phyloP scores from a whole-genome alignment of 2,797 vertebrate species.

The Siniperca scherzeri region DNA sequence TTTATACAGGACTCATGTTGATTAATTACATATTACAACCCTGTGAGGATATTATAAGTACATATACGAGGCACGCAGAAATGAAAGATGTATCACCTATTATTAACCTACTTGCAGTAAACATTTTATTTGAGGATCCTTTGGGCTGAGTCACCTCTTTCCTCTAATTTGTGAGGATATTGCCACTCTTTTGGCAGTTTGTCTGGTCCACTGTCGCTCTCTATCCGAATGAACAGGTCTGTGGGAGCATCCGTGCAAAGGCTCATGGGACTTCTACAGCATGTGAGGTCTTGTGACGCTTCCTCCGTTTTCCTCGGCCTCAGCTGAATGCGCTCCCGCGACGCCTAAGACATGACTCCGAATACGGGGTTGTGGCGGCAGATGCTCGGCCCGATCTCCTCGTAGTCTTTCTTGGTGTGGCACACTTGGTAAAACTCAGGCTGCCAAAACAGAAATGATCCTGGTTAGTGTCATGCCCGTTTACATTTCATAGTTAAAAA shows the following conservation, averaged over 20 bases:
- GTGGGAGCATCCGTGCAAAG: slow-evolving; percentile 70
- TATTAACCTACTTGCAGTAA: slow-evolving; percentile 79
- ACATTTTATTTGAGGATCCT: slow-evolving; percentile 85
- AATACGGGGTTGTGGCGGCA: slow-evolving; percentile 99
- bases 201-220: slow-evolving; percentile 77
- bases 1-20: slow-evolving; percentile 80
- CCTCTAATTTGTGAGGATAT: slow-evolving; percentile 64
- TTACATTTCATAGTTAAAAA: neutral
- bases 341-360: slow-evolving; percentile 96
- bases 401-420: slow-evolving; percentile 99
- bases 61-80: slow-evolving; percentile 89
- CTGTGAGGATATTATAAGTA: slow-evolving; percentile 88
- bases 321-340: neutral
- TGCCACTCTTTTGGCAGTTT: slow-evolving; percentile 52
- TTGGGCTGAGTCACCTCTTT: slow-evolving; percentile 88
- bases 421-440: slow-evolving; percentile 99
- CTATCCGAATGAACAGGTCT: slow-evolving; percentile 45
- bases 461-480: neutral
- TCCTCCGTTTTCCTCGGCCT: slow-evolving; percentile 20
- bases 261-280: slow-evolving; percentile 62
- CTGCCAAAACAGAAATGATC: slow-evolving; percentile 70
- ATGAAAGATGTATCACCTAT: slow-evolving; percentile 86
- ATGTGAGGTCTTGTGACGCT: slow-evolving; percentile 46
- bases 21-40: slow-evolving; percentile 89
- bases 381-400: slow-evolving; percentile 99